phyloP scores from a whole-genome alignment of 2,113 vertebrate genomes.

The Bos taurus region DNA sequence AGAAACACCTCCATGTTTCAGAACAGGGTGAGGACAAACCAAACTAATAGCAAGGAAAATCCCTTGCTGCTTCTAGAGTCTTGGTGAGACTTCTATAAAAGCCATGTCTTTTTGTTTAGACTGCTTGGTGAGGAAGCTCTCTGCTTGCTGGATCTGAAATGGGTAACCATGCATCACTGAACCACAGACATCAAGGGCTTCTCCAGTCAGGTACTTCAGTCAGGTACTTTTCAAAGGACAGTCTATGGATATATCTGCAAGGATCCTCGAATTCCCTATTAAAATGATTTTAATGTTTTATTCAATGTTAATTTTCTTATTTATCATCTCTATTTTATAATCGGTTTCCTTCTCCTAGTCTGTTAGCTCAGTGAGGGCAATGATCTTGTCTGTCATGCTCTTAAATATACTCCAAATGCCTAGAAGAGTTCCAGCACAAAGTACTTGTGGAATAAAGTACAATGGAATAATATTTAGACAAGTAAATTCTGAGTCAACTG shows the following conservation, averaged over 20 bases:
- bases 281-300: not conserved
- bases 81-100: not conserved
- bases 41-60: not conserved
- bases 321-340: not conserved
- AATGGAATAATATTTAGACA: not conserved
- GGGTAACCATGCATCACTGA: not conserved
- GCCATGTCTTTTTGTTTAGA: not conserved
- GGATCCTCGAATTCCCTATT: not conserved
- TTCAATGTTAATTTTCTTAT: not conserved
- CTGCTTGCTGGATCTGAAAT: not conserved
- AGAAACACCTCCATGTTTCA: slow-evolving; percentile 10
- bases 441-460: not conserved
- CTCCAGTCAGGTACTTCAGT: not conserved
- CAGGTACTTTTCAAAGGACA: not conserved
- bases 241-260: not conserved
- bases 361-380: not conserved
- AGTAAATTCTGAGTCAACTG: not conserved
- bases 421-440: not conserved
- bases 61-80: not conserved
- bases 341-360: not conserved
- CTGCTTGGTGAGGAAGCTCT: not conserved
- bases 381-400: not conserved
- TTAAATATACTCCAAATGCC: not conserved
- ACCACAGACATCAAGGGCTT: not conserved
- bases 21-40: not conserved